Conservation (phyloP, 2,113 vertebrate species). For the Mionectes macconnelli region DNA sequence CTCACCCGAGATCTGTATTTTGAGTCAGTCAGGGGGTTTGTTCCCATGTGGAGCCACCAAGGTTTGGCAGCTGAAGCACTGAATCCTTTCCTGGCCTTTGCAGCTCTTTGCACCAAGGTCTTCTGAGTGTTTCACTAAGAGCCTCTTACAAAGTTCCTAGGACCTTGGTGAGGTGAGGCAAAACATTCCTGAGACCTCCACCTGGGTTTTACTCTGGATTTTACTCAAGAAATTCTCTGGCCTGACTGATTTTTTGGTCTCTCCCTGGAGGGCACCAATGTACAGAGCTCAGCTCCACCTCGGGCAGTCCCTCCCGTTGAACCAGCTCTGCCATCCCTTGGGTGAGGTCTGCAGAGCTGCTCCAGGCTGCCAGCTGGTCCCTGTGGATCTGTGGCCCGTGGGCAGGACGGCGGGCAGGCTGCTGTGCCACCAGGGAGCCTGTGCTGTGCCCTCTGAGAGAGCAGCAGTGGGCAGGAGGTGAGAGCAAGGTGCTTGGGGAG, state of each 20-base stretch:
- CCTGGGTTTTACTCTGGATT: background rate
- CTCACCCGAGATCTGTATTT: background rate
- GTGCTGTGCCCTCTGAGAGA: background rate
- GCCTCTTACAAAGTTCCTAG: background rate
- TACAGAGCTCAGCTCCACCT: background rate
- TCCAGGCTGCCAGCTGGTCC: background rate
- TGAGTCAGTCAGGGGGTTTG: background rate
- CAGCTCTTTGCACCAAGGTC: background rate
- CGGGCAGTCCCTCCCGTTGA: background rate
- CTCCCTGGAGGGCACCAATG: background rate
- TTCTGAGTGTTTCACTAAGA: background rate
- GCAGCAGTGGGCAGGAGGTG: background rate
- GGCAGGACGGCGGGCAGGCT: background rate
- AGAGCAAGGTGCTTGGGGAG: background rate
- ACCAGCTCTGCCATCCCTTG: background rate
- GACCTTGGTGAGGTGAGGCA: background rate
- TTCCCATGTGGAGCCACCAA: background rate
- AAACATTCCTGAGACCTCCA: background rate
- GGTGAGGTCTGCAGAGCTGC: background rate
- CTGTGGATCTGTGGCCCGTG: accelerated
- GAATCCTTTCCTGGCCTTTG: background rate
- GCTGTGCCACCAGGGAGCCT: background rate
- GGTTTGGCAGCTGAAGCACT: background rate
- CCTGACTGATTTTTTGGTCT: background rate
- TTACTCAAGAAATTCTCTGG: background rate